A percentile compares a stretch with the other conserved stretches of the same genome.
phyloP scores from a whole-genome alignment of 2,888 invertebrate genomes.

The Mamestra brassicae region DNA sequence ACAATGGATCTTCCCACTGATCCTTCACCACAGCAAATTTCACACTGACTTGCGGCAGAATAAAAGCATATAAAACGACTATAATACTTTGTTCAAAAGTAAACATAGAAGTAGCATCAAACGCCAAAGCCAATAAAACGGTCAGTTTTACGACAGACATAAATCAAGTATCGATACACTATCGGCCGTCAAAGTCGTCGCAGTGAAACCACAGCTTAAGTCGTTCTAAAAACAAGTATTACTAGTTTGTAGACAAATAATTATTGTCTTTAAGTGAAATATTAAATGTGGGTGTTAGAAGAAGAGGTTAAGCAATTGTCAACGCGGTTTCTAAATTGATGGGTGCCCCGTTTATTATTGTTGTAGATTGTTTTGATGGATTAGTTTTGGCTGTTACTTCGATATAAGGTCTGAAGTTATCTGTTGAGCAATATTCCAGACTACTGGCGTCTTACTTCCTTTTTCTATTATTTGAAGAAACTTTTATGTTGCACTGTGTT shows the following conservation, averaged over 20 bases:
- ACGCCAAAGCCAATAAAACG: slow-evolving; percentile 80
- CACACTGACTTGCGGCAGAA: slow-evolving; percentile 62
- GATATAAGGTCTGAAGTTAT: slow-evolving; percentile 16
- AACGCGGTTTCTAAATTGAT: slow-evolving; percentile 44
- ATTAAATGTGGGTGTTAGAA: slow-evolving; percentile 54
- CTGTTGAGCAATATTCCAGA: slow-evolving; percentile 20
- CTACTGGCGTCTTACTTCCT: not conserved
- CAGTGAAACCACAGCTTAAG: slow-evolving; percentile 70
- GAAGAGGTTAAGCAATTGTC: slow-evolving; percentile 59
- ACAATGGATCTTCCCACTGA: not conserved
- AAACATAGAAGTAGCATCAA: slow-evolving; percentile 76
- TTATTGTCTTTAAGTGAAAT: slow-evolving; percentile 63
- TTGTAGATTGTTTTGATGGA: slow-evolving; percentile 32
- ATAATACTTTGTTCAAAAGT: slow-evolving; percentile 72
- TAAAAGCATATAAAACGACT: slow-evolving; percentile 55
- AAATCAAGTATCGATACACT: slow-evolving; percentile 85
- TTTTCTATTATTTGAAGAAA: not conserved
- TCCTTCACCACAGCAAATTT: slow-evolving; percentile 42
- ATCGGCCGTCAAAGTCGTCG: slow-evolving; percentile 72
- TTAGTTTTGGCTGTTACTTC: not conserved
- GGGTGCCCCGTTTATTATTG: slow-evolving; percentile 12
- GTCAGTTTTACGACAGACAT: slow-evolving; percentile 83
- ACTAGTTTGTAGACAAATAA: slow-evolving; percentile 63
- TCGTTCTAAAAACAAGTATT: slow-evolving; percentile 59
- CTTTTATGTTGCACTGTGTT: not conserved